These are phyloP conservation scores for Himalopsyche tibetana DNA, from an alignment of 2,888 invertebrate genomes.

Conservation along the genomic window DNA sequence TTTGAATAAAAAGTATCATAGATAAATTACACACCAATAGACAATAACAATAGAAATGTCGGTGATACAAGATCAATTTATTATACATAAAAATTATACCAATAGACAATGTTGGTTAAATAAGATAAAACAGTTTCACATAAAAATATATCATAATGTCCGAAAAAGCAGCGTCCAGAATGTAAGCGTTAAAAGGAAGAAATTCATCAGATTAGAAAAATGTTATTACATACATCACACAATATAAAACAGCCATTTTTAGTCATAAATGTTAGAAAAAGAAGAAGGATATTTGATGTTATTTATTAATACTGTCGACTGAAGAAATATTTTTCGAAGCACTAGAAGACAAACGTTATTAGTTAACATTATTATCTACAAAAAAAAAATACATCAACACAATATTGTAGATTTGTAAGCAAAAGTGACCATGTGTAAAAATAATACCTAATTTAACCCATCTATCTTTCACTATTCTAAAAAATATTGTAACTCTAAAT, in stretches of 20 bases:
- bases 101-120: too few species aligned
- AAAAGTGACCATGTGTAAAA: neutral
- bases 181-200: slow-evolving; percentile 27
- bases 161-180: slow-evolving; percentile 23
- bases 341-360: slow-evolving; percentile 14
- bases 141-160: neutral
- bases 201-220: slow-evolving; percentile 43
- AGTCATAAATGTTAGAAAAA: slow-evolving; percentile 5
- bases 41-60: slow-evolving; percentile 31
- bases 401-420: slow-evolving; percentile 8
- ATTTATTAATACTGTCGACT: slow-evolving; percentile 34
- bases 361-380: slow-evolving; percentile 33
- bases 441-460: too few species aligned
- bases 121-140: too few species aligned
- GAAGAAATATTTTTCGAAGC: slow-evolving; percentile 38
- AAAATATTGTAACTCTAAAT: too few species aligned
- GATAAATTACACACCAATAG: neutral
- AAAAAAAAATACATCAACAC: neutral
- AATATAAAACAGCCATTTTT: slow-evolving; percentile 41
- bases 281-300: neutral
- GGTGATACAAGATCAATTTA: too few species aligned
- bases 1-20: neutral
- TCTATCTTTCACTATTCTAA: too few species aligned
- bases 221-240: neutral
- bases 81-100: neutral